A percentile compares a stretch with the other conserved stretches of the same genome.
These are phyloP conservation scores for Sitta europaea DNA, from an alignment of 2,113 vertebrate species.

Conservation along the genomic window DNA sequence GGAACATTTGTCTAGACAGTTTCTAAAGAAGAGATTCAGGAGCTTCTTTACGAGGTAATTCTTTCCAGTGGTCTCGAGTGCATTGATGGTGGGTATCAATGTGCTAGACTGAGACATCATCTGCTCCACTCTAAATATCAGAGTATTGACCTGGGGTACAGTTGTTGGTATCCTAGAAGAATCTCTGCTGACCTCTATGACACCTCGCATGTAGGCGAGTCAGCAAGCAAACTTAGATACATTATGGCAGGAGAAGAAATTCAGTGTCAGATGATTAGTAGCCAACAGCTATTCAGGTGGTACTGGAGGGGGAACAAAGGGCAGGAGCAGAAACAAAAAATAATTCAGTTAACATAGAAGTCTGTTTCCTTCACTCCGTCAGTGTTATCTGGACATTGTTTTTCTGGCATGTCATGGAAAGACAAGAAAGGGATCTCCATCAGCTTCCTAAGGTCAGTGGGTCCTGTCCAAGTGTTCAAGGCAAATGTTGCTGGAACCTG, in stretches of 20 bases:
- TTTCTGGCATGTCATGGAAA: background rate
- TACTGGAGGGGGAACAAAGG: background rate
- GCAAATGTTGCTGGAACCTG: background rate
- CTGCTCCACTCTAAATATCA: background rate
- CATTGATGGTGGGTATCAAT: background rate
- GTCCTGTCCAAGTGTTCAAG: background rate
- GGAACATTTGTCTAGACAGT: background rate
- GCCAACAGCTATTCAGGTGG: background rate
- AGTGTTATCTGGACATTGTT: background rate
- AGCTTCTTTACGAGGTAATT: background rate
- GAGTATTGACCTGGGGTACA: background rate
- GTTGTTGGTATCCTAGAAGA: background rate
- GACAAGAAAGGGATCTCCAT: background rate
- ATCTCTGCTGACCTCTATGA: background rate
- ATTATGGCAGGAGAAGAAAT: background rate
- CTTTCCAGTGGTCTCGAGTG: background rate
- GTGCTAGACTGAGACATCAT: background rate
- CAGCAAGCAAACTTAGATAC: background rate
- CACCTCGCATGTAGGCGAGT: background rate
- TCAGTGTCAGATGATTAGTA: background rate
- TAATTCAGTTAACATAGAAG: background rate
- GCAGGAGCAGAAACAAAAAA: background rate
- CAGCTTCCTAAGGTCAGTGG: background rate
- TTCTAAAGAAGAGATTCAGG: background rate
- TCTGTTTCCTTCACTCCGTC: accelerated